Percentiles rank a stretch among this genome's conserved stretches.
Conservation (phyloP, 2,797 vertebrate genomes). For the Pangasius sanitwongsei region DNA sequence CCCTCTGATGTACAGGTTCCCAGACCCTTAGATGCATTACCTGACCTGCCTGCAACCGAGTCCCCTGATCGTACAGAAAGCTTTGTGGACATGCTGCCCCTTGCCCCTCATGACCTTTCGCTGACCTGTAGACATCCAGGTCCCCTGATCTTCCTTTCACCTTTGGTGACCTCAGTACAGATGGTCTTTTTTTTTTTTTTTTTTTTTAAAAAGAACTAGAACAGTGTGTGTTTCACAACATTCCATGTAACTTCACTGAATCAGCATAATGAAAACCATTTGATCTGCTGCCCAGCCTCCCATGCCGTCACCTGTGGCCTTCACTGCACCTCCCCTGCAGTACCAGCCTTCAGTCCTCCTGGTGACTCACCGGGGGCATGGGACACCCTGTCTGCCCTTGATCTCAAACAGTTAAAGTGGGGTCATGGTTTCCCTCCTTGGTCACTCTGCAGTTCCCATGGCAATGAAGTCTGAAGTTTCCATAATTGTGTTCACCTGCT, state of each 20-base stretch:
- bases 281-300: not conserved
- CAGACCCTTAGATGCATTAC: not conserved
- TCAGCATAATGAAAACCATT: not conserved
- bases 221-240: not conserved
- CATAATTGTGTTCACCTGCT: not conserved
- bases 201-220: not conserved
- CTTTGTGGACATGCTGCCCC: not conserved
- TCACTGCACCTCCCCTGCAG: not conserved
- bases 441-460: not conserved
- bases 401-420: not conserved
- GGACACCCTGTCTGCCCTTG: not conserved
- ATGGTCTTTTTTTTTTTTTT: not conserved
- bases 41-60: not conserved
- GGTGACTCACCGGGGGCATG: not conserved
- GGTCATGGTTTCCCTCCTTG: not conserved
- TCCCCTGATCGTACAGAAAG: not conserved
- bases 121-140: not conserved
- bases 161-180: not conserved
- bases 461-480: not conserved
- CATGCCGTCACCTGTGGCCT: not conserved
- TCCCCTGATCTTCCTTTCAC: not conserved
- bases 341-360: not conserved
- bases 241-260: not conserved
- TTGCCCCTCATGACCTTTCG: not conserved
- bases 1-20: not conserved